phyloP scores from a whole-genome alignment of 2,888 invertebrate species.

The Drosophila helvetica region DNA sequence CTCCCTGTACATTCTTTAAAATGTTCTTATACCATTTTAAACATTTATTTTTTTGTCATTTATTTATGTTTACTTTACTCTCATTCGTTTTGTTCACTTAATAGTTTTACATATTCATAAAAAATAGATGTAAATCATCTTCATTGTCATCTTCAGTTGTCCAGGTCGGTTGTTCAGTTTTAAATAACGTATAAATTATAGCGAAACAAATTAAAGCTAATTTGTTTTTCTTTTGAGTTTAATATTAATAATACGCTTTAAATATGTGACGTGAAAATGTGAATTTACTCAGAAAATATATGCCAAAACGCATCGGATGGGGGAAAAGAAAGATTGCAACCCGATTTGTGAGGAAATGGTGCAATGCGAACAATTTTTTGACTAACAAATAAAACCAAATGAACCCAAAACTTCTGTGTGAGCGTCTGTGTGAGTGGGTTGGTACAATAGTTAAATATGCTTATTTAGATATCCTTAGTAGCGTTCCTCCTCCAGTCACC shows the following conservation, averaged over 20 bases:
- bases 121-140: constrained; percentile 56
- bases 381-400: constrained; percentile 38
- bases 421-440: constrained; percentile 18
- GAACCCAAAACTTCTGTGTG: constrained; percentile 35
- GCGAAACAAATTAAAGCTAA: constrained; percentile 18
- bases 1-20: neutral
- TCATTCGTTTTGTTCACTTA: constrained; percentile 41
- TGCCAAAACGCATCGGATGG: constrained; percentile 14
- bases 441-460: constrained; percentile 26
- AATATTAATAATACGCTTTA: constrained; percentile 65
- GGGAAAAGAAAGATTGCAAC: neutral
- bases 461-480: constrained; percentile 48
- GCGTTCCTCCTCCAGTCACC: constrained; percentile 53
- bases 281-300: constrained; percentile 20
- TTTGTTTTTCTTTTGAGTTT: constrained; percentile 39
- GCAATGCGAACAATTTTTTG: constrained; percentile 13
- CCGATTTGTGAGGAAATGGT: constrained; percentile 10
- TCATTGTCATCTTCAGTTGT: constrained; percentile 36
- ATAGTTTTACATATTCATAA: constrained; percentile 57
- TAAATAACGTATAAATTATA: constrained; percentile 11
- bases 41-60: constrained; percentile 46
- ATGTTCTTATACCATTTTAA: constrained; percentile 13
- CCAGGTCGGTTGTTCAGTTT: constrained; percentile 17
- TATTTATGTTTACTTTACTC: constrained; percentile 51
- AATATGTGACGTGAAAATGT: neutral